A percentile compares a stretch with the other conserved stretches of the same genome.
Evolutionary conservation across 2,797 vertebrate genomes (phyloP).

Genomic region (Pelochelys cantorii): DNA sequence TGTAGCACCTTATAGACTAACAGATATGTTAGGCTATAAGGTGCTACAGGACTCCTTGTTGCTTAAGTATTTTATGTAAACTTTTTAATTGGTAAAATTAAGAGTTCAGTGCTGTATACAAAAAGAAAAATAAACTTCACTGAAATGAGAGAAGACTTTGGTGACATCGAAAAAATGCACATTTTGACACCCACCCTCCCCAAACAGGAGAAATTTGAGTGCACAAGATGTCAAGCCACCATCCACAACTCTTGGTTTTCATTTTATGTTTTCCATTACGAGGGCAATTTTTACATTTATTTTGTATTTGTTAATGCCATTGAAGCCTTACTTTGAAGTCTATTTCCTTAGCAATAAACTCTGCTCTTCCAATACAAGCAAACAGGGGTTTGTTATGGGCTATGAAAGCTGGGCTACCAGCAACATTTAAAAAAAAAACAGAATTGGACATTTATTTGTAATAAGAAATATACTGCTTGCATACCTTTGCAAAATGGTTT

Average conservation of each 20-base stretch:
- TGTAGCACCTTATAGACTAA: too few relatives aligned
- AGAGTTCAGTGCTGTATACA: background rate
- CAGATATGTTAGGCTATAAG: too few relatives aligned
- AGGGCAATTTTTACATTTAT: background rate
- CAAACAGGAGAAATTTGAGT: background rate
- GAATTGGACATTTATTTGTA: background rate
- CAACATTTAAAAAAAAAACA: background rate
- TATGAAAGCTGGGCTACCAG: background rate
- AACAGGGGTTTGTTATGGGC: background rate
- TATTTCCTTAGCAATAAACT: background rate
- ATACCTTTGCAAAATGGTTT: background rate
- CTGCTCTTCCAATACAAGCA: background rate
- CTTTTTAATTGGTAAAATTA: conserved; percentile 26
- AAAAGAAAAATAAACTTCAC: background rate
- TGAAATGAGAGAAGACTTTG: background rate
- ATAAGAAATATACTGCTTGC: background rate
- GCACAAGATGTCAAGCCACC: background rate
- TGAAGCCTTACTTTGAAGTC: background rate
- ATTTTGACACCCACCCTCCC: background rate
- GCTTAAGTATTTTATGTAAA: background rate
- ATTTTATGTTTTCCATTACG: background rate
- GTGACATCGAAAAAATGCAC: background rate
- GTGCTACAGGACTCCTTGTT: too few relatives aligned
- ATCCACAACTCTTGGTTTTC: background rate
- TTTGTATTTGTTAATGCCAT: background rate